Evolutionary conservation across 2,888 invertebrate genomes (phyloP).

Genomic region (Drosophila colorata): DNA sequence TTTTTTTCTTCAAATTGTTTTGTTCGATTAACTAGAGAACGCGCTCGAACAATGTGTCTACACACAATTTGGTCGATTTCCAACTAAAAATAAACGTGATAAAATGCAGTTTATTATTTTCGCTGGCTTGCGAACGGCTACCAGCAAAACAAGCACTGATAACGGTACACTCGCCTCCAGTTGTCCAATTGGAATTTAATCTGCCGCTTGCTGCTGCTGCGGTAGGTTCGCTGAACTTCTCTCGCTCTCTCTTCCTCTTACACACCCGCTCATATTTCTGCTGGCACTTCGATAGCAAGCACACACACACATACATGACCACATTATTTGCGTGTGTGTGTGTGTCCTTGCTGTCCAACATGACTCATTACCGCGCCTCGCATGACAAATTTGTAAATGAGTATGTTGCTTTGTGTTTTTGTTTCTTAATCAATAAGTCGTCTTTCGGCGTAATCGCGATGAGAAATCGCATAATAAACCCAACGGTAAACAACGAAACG

Average conservation of each 20-base stretch:
- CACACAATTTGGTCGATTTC: constrained; percentile 52
- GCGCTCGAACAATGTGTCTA: constrained; percentile 30
- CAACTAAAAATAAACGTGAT: constrained; percentile 79
- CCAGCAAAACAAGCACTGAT: constrained; percentile 31
- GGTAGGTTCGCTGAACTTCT: constrained; percentile 70
- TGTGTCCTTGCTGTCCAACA: constrained; percentile 42
- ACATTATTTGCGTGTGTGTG: background rate
- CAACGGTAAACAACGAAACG: constrained; percentile 55
- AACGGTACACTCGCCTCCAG: constrained; percentile 38
- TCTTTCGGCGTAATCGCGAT: constrained; percentile 46
- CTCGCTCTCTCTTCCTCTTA: constrained; percentile 12
- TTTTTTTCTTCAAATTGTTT: background rate
- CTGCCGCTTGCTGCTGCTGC: constrained; percentile 40
- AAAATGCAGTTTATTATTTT: constrained; percentile 68
- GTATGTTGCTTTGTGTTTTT: constrained; percentile 8
- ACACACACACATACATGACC: constrained; percentile 1
- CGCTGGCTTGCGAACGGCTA: constrained; percentile 12
- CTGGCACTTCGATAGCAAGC: constrained; percentile 37
- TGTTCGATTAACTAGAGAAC: constrained; percentile 14
- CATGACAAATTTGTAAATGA: constrained; percentile 43
- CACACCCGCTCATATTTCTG: constrained; percentile 36
- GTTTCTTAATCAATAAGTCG: constrained; percentile 44
- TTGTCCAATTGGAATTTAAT: constrained; percentile 64
- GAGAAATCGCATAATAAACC: constrained; percentile 57
- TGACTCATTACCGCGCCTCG: constrained; percentile 38